Evolutionary conservation across 2,888 invertebrate genomes (phyloP).

Genomic region (Cremastinae sp.): DNA sequence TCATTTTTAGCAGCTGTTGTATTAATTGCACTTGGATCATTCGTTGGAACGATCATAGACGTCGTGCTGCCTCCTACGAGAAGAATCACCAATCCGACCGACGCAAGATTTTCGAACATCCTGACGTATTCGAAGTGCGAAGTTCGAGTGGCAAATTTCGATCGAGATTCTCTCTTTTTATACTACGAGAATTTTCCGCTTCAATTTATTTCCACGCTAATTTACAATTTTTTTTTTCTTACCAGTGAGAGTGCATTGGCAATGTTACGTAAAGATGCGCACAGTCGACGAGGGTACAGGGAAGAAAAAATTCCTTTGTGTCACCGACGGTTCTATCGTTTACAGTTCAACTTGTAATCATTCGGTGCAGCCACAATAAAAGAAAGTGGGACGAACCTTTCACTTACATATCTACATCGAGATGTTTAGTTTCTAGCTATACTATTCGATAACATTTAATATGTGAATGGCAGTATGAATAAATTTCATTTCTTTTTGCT

Average conservation of each 20-base stretch:
- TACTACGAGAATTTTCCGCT: constrained; percentile 43
- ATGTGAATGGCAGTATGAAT: not conserved
- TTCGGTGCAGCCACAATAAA: constrained; percentile 44
- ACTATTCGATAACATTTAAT: not conserved
- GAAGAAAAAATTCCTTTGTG: constrained; percentile 7
- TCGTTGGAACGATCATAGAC: constrained; percentile 13
- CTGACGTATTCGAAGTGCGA: constrained; percentile 59
- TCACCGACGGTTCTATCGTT: constrained; percentile 36
- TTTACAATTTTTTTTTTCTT: not conserved
- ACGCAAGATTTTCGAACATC: constrained; percentile 61
- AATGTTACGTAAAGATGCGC: constrained; percentile 60
- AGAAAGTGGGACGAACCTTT: constrained; percentile 61
- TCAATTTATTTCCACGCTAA: constrained; percentile 9
- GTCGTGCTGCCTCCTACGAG: constrained; percentile 38
- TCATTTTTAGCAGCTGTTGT: constrained; percentile 12
- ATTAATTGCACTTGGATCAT: constrained; percentile 3
- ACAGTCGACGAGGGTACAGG: constrained; percentile 30
- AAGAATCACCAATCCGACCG: constrained; percentile 62
- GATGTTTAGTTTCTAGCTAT: constrained; percentile 9
- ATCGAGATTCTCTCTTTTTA: constrained; percentile 65
- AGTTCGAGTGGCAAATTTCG: constrained; percentile 60
- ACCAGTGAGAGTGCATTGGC: constrained; percentile 44
- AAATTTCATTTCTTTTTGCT: not conserved
- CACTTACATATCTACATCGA: constrained; percentile 23
- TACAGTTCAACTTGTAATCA: constrained; percentile 57